Conservation (phyloP, 2,113 vertebrate species). For the Thymallus thymallus region DNA sequence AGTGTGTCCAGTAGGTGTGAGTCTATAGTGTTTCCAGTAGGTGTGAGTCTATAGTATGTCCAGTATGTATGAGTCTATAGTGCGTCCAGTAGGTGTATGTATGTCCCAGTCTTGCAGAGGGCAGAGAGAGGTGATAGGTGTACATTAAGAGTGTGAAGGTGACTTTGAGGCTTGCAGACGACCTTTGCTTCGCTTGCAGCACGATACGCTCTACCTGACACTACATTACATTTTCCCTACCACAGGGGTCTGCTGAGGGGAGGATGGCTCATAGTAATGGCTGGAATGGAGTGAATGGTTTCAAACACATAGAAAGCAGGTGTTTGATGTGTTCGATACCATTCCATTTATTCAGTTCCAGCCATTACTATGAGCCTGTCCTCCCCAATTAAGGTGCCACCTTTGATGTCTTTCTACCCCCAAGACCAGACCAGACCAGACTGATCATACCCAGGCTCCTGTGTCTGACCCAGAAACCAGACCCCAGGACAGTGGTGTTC, state of each 20-base stretch:
- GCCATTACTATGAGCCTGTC: too few relatives aligned
- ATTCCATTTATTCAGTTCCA: too few relatives aligned
- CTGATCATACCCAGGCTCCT: neutral
- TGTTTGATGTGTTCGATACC: too few relatives aligned
- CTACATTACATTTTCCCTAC: neutral
- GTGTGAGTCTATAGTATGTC: neutral
- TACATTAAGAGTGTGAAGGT: conserved; percentile 55
- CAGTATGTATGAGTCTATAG: neutral
- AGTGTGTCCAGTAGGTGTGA: too few relatives aligned
- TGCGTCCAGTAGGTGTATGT: too few relatives aligned
- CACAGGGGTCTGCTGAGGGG: too few relatives aligned
- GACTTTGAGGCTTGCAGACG: conserved; percentile 65
- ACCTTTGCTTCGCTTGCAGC: conserved; percentile 41
- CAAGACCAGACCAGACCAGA: neutral
- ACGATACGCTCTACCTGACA: conserved; percentile 11
- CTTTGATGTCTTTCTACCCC: neutral
- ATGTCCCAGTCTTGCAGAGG: neutral
- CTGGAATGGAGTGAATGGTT: too few relatives aligned
- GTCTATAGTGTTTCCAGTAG: neutral
- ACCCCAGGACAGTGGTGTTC: neutral
- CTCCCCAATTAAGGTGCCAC: too few relatives aligned
- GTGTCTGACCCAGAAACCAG: neutral
- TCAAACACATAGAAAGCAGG: too few relatives aligned
- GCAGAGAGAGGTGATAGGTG: conserved; percentile 27
- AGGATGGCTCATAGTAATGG: too few relatives aligned